phyloP scores from a whole-genome alignment of 30 jellyfish, hydroid and myxozoan genomes.

The Turritopsis dohrnii region DNA sequence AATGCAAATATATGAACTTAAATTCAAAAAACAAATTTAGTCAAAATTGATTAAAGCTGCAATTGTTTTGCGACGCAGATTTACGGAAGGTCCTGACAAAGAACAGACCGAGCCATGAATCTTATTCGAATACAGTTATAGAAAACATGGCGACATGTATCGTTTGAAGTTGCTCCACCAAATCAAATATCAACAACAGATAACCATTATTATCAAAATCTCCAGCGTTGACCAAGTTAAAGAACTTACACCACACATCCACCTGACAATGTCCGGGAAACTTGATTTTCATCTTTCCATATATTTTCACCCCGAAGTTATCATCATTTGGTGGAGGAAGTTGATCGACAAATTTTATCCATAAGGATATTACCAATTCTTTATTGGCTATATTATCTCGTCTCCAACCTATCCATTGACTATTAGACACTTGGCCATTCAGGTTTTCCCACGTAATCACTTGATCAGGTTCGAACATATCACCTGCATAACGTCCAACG shows the following conservation, averaged over 20 bases:
- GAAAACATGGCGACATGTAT: background rate
- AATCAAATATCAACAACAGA: background rate
- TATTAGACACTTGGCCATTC: background rate
- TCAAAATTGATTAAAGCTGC: no score
- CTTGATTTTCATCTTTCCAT: background rate
- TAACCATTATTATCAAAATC: background rate
- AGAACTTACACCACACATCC: background rate
- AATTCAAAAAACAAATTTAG: no score
- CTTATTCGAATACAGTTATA: background rate
- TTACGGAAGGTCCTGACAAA: no score
- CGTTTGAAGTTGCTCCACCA: background rate
- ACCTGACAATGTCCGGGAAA: background rate
- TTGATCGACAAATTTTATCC: background rate
- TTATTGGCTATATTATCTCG: no score
- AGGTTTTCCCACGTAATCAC: background rate
- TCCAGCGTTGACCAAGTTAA: background rate
- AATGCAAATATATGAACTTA: no score
- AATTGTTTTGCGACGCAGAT: no score
- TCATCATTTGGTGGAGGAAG: background rate
- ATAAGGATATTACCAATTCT: background rate
- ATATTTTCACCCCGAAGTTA: background rate
- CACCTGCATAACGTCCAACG: background rate
- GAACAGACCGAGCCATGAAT: no score
- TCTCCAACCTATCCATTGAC: background rate
- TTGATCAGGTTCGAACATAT: background rate